These are phyloP conservation scores for Phytoseiulus persimilis DNA, from an alignment of 2,888 invertebrate genomes.

Conservation along the genomic window DNA sequence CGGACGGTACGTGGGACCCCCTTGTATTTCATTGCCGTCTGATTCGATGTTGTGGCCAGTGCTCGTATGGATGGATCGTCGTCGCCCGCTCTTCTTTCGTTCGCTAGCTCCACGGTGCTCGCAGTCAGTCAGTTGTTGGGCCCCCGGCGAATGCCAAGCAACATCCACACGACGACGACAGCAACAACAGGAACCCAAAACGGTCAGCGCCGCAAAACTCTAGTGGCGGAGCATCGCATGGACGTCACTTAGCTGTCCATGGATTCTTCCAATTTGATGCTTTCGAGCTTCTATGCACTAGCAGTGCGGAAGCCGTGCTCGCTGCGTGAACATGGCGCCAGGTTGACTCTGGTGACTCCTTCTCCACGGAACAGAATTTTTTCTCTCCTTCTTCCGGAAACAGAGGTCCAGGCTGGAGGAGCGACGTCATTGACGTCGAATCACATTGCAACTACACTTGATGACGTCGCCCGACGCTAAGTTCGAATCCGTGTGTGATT, in stretches of 20 bases:
- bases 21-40: background rate
- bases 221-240: background rate
- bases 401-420: background rate
- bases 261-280: background rate
- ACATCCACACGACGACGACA: background rate
- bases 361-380: background rate
- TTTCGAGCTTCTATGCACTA: background rate
- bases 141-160: background rate
- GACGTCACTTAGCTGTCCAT: background rate
- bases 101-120: background rate
- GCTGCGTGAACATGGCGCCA: background rate
- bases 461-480: background rate
- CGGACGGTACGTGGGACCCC: background rate
- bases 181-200: background rate
- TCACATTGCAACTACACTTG: background rate
- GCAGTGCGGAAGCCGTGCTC: too few relatives aligned
- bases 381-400: background rate
- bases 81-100: background rate
- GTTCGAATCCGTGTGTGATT: background rate
- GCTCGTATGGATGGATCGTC: background rate
- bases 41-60: background rate
- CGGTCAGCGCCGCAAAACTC: conserved; percentile 5
- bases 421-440: background rate
- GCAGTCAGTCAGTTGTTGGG: background rate
- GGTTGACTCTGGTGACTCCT: background rate